A percentile compares a stretch with the other conserved stretches of the same genome.
phyloP scores from a whole-genome alignment of 2,888 invertebrate genomes.

The Scaptomyza flava region DNA sequence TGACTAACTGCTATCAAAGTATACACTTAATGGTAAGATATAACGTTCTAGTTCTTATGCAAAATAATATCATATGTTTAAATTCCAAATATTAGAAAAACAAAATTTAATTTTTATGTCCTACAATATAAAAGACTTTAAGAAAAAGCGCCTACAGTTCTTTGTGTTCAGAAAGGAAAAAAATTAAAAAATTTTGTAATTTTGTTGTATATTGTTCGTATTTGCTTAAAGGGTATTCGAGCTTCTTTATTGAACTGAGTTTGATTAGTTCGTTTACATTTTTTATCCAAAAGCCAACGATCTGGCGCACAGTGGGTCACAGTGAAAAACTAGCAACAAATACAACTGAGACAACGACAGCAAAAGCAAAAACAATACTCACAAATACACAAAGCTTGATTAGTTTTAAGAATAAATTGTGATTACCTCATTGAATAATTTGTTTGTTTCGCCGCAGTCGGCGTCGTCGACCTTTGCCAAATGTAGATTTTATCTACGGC shows the following conservation, averaged over 20 bases:
- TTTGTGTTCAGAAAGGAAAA: too few relatives aligned
- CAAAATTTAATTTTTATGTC: too few relatives aligned
- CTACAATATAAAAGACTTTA: too few relatives aligned
- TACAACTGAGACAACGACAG: slow-evolving; percentile 14
- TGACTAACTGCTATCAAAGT: background rate
- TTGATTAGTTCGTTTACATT: background rate
- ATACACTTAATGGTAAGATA: background rate
- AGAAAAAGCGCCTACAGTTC: too few relatives aligned
- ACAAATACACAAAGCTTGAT: slow-evolving; percentile 44
- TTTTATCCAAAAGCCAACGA: slow-evolving; percentile 35
- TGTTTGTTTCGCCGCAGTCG: slow-evolving; percentile 31
- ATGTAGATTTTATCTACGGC: slow-evolving; percentile 18
- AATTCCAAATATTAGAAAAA: too few relatives aligned
- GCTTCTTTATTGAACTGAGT: background rate
- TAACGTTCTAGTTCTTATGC: too few relatives aligned
- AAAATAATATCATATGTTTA: too few relatives aligned
- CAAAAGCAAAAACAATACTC: slow-evolving; percentile 10
- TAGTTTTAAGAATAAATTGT: slow-evolving; percentile 42
- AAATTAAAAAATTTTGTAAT: too few relatives aligned
- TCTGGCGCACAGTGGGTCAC: slow-evolving; percentile 51
- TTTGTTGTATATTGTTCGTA: too few relatives aligned
- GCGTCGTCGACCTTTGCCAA: slow-evolving; percentile 38
- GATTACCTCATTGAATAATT: slow-evolving; percentile 74
- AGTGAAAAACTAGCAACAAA: slow-evolving; percentile 22
- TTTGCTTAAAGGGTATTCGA: slow-evolving; percentile 8